Base-by-base conservation (phyloP, 23 tunicate genomes). In the Oikopleura dioica region DNA sequence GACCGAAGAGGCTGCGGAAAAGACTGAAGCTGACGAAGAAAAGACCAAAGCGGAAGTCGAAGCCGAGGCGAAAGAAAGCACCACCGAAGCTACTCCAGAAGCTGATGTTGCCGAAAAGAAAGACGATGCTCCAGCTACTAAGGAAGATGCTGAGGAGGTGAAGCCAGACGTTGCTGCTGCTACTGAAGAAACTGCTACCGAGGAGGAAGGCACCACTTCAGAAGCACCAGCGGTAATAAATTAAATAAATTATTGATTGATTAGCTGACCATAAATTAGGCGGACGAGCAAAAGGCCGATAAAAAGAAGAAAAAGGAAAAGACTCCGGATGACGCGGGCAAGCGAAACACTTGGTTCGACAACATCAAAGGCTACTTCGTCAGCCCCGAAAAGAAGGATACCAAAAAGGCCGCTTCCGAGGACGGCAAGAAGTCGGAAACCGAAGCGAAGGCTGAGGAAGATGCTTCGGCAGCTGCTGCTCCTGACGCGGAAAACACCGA, bases 281-380 rank as follows among this genome's bases (percentile, higher is more conserved):
- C n/a, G n/a, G n/a, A n/a, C n/a, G n/a, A n/a, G n/a, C n/a, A n/a
- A n/a, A n/a, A n/a, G n/a, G n/a, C n/a, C n/a, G n/a, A n/a, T n/a
- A n/a, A n/a, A n/a, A n/a, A n/a, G n/a, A n/a, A n/a, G n/a, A 63
- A 63, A 63, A 63, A 63, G 72, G 26, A 63, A 28, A 63, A 63
- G 33, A 63, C 16, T 16, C 16, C 16, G 26, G 29, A 23, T 31
- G 72, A 63, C 5, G 72, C 16, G 16, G 72, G 26, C 16, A 63
- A 63, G 26, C 72, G 72, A 5, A 24, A 63, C 33, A 63, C 72
- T 21, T 63, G 72, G 72, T 63, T 63, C 26, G 72, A 63, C 72
- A 63, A 63, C 72, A 63, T 63, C 29, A 63, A 63, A 28, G 72
- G 72, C 33, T 63, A 63, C 33, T 63, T 63, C 26, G 72, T 63